Conservation (phyloP, 2,888 invertebrate genomes). For the Microdon myrmicae region DNA sequence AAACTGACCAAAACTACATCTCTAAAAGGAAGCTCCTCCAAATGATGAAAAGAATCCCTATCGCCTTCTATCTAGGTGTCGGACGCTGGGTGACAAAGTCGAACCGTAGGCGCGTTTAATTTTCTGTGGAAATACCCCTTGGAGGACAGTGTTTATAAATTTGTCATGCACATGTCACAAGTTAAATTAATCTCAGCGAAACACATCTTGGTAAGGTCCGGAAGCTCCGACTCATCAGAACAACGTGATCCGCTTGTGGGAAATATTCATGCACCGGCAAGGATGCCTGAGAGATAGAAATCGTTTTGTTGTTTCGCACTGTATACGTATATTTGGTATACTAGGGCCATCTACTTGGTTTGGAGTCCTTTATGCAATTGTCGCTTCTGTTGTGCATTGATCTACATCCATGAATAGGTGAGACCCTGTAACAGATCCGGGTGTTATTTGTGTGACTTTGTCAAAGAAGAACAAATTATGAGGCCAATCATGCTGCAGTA, state of each 20-base stretch:
- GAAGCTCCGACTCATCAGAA: background rate
- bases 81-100: conserved; percentile 21
- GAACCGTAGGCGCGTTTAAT: conserved; percentile 21
- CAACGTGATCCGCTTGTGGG: conserved; percentile 11
- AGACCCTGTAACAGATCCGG: too few species aligned
- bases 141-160: conserved; percentile 21
- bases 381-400: conserved; percentile 1
- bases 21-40: conserved; percentile 8
- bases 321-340: background rate
- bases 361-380: background rate
- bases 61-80: conserved; percentile 4
- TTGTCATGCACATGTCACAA: conserved; percentile 32
- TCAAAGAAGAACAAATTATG: too few species aligned
- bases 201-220: conserved; percentile 4
- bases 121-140: conserved; percentile 7
- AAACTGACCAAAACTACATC: conserved; percentile 1
- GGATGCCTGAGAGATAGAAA: too few species aligned
- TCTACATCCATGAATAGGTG: too few species aligned
- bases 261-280: too few species aligned
- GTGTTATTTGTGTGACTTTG: too few species aligned
- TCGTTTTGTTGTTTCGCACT: conserved; percentile 1
- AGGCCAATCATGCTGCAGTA: too few species aligned
- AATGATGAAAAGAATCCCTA: conserved; percentile 9
- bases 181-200: conserved; percentile 27
- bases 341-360: background rate